phyloP scores from a whole-genome alignment of 2,797 vertebrate species.

The Tenualosa ilisha region DNA sequence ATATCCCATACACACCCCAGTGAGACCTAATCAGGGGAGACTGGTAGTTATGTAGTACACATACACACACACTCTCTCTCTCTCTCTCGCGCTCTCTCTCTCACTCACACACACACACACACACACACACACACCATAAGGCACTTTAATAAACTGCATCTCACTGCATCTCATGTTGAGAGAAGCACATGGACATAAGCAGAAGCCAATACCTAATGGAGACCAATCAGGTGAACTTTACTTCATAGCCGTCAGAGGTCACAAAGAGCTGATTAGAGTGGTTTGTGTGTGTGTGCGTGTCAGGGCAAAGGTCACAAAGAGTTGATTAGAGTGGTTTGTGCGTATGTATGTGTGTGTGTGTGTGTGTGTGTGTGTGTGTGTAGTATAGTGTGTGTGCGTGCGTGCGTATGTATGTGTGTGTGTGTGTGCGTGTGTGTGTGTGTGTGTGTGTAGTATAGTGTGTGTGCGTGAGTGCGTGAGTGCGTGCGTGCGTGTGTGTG shows the following conservation, averaged over 20 bases:
- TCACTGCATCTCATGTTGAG: not conserved
- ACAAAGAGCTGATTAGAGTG: too few species aligned
- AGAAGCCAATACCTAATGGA: not conserved
- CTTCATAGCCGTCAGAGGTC: not conserved
- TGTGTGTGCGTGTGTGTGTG: not conserved
- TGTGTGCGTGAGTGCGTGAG: too few species aligned
- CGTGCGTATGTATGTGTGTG: not conserved
- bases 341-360: not conserved
- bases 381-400: too few species aligned
- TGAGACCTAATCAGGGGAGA: too few species aligned
- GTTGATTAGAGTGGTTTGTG: not conserved
- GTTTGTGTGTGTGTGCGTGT: not conserved
- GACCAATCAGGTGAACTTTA: not conserved
- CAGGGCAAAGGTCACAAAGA: not conserved
- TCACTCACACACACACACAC: not conserved
- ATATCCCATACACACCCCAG: not conserved
- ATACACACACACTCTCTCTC: not conserved
- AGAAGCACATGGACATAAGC: not conserved
- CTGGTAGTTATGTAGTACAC: not conserved
- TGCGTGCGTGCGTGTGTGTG: too few species aligned
- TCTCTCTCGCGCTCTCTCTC: not conserved
- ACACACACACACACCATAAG: not conserved
- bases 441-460: too few species aligned
- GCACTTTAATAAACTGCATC: conserved; percentile 1
- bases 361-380: too few species aligned